Conservation (phyloP, 2,113 vertebrate genomes). For the Dolichotis patagonum region DNA sequence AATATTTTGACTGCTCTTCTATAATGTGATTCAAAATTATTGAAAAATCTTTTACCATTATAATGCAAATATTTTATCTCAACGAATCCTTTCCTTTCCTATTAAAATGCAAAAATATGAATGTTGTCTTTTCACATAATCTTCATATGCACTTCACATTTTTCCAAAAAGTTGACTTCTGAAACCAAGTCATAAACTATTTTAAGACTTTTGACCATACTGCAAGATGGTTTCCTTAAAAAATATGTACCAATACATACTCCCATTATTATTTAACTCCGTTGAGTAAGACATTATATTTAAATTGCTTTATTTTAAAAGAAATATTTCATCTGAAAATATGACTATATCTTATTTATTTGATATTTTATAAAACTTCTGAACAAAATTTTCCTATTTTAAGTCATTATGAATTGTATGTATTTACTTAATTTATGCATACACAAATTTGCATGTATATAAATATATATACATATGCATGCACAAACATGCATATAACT, state of each 20-base stretch:
- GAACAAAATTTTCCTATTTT: slow-evolving; percentile 19
- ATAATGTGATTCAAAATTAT: neutral
- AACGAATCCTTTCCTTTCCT: neutral
- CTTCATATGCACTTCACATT: neutral
- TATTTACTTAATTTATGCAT: neutral
- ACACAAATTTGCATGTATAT: neutral
- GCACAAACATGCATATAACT: neutral
- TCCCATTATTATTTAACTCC: neutral
- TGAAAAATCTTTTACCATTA: neutral
- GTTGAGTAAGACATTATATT: neutral
- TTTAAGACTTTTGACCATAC: neutral
- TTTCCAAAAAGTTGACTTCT: neutral
- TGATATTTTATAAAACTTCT: neutral
- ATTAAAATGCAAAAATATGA: neutral
- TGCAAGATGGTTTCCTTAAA: neutral
- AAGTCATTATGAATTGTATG: neutral
- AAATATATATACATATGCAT: neutral
- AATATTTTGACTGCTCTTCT: neutral
- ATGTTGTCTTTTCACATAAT: neutral
- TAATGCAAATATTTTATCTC: neutral
- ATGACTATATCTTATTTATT: neutral
- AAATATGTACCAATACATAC: neutral
- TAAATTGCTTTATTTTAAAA: slow-evolving; percentile 37
- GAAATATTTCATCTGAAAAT: neutral
- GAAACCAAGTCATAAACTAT: neutral